phyloP scores from a whole-genome alignment of 2,888 invertebrate genomes.

The Microctonus aethiopoides region DNA sequence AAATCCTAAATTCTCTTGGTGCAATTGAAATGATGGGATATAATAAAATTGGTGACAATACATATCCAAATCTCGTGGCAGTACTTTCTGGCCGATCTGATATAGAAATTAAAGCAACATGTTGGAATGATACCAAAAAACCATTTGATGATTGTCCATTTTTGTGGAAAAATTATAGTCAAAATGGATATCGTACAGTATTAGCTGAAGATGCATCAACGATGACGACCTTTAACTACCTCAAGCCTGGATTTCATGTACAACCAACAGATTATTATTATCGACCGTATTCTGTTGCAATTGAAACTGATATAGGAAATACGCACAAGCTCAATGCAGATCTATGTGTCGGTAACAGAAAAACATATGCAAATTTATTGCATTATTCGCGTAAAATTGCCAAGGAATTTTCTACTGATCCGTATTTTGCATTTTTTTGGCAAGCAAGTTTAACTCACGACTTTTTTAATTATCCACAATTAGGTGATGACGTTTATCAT shows the following conservation, averaged over 20 bases:
- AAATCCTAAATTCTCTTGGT: slow-evolving; percentile 72
- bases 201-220: slow-evolving; percentile 85
- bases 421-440: slow-evolving; percentile 88
- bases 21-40: slow-evolving; percentile 87
- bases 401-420: slow-evolving; percentile 70
- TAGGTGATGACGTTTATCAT: slow-evolving; percentile 77
- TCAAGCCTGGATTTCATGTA: slow-evolving; percentile 79
- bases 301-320: slow-evolving; percentile 76
- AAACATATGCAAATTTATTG: slow-evolving; percentile 78
- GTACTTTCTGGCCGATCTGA: slow-evolving; percentile 79
- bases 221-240: slow-evolving; percentile 85
- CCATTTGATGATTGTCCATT: slow-evolving; percentile 85
- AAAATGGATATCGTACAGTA: slow-evolving; percentile 79
- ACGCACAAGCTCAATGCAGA: slow-evolving; percentile 74
- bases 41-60: slow-evolving; percentile 95
- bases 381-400: slow-evolving; percentile 78
- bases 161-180: slow-evolving; percentile 84
- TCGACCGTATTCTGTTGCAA: slow-evolving; percentile 78
- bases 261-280: slow-evolving; percentile 89
- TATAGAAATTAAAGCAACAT: slow-evolving; percentile 75
- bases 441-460: slow-evolving; percentile 87
- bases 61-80: slow-evolving; percentile 89
- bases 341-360: slow-evolving; percentile 77
- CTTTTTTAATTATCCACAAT: slow-evolving; percentile 80
- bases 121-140: slow-evolving; percentile 72